A percentile compares a stretch with the other conserved stretches of the same genome.
Evolutionary conservation across 2,113 vertebrate genomes (phyloP).

Genomic region (Panthera tigris): DNA sequence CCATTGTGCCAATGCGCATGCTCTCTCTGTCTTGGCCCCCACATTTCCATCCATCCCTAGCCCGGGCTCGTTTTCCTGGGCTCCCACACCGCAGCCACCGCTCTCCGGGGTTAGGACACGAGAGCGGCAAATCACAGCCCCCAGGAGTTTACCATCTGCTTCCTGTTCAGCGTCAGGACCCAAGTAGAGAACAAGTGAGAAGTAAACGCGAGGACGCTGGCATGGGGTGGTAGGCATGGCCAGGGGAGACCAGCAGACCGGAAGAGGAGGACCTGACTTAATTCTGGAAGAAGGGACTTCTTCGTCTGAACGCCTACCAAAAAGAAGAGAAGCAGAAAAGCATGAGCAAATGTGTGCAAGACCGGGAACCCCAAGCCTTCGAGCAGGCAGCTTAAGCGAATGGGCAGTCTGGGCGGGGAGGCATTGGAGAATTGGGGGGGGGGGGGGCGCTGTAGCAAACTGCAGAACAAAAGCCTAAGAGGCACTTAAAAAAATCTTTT

Average conservation of each 20-base stretch:
- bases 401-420: too few species aligned
- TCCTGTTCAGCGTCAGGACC: background rate
- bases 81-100: rapidly evolving
- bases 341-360: rapidly evolving
- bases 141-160: background rate
- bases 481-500: too few species aligned
- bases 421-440: background rate
- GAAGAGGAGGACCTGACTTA: background rate
- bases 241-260: too few species aligned
- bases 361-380: background rate
- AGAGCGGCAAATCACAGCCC: background rate
- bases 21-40: too few species aligned
- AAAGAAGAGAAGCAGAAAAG: background rate
- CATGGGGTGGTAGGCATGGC: too few species aligned
- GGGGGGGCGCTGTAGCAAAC: background rate
- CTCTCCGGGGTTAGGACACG: too few species aligned
- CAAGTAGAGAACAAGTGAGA: background rate
- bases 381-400: too few species aligned
- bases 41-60: background rate
- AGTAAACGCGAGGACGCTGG: background rate
- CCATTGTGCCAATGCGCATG: background rate
- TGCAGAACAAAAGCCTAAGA: background rate
- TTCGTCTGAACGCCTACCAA: background rate
- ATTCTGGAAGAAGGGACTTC: background rate
- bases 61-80: background rate